Evolutionary conservation across 2,888 invertebrate species (phyloP).

Genomic region (Heliothis peltigera): DNA sequence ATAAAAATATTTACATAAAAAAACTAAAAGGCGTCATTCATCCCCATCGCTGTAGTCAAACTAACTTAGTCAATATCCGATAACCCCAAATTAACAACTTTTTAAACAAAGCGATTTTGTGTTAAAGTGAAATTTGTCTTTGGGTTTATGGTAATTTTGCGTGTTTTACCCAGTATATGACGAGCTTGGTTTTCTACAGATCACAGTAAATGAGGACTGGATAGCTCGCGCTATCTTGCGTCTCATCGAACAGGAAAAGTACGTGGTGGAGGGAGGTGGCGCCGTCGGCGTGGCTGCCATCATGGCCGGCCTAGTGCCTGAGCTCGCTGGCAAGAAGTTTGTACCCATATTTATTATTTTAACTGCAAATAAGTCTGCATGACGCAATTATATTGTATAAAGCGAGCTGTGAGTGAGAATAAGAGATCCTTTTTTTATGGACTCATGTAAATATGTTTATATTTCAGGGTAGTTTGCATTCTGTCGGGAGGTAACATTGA

Average conservation of each 20-base stretch:
- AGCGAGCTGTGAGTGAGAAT: too few relatives aligned
- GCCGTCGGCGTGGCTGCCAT: constrained; percentile 96
- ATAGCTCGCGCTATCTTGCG: constrained; percentile 95
- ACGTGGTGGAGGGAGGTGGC: constrained; percentile 97
- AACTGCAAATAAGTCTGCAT: too few relatives aligned
- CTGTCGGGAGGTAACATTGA: constrained; percentile 98
- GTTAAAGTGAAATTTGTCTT: too few relatives aligned
- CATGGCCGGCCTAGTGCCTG: constrained; percentile 94
- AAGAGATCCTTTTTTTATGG: too few relatives aligned
- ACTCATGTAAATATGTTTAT: neutral
- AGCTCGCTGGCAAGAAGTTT: constrained; percentile 94
- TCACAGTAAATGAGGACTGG: constrained; percentile 95
- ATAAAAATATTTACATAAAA: too few relatives aligned
- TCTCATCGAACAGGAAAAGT: constrained; percentile 95
- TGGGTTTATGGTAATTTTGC: too few relatives aligned
- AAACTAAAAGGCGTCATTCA: too few relatives aligned
- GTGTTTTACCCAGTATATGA: neutral
- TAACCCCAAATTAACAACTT: too few relatives aligned
- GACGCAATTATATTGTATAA: too few relatives aligned
- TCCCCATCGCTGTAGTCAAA: too few relatives aligned
- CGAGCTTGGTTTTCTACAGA: constrained; percentile 70
- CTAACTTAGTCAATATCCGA: too few relatives aligned
- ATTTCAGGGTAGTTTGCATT: constrained; percentile 93
- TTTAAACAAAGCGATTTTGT: too few relatives aligned
- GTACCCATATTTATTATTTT: constrained; percentile 36